Evolutionary conservation across 2,888 invertebrate species (phyloP), one percentile per base, ranked within the genome.

Genomic region (Abrostola triplasia): DNA sequence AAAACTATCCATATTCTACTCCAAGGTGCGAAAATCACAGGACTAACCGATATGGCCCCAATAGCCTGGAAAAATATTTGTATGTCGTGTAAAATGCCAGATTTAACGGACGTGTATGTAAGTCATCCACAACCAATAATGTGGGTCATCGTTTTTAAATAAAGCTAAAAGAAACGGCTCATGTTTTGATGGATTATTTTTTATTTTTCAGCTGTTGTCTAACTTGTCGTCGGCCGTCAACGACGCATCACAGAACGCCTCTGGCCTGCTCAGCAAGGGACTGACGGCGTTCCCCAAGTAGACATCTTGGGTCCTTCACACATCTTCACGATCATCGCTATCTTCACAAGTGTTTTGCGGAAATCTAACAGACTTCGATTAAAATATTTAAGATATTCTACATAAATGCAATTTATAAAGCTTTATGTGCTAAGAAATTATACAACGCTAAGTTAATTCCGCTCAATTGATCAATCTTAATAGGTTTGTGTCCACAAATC

Each of bases 241-340:
- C 52, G 93, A 95, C 24, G 95, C 95, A 7, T 90, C 94, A 1
- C 90, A 93, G 48, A 91, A 92, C 41, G 93, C 95, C 0, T 86
- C 91, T 0, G 92, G 92, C 0, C 88, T 95, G 5, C 91, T 95
- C 70, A 95, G 91, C 89, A 95, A 95, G 87, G 95, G 95, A 0
- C 87, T 95, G 47, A 87, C 90, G 13, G 79, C 87, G 52, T 91
- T 92, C 88, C 89, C 90, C 59, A 93, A 94, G 88, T 94, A 92
- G 83, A 83, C 55, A n/a, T 8, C 57, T 49, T 44, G 38, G 44
- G 41, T n/a, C 13, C 13, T 10, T 7, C 36, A 63, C 51, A 57
- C 56, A 13, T 40, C 50, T 62, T 57, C 47, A 36, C 66, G 64
- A 63, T 58, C 61, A 73, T 73, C 72, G 64, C 78, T 68, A 67